Conservation (phyloP, 2,888 invertebrate genomes). For the Anticlea derivata region DNA sequence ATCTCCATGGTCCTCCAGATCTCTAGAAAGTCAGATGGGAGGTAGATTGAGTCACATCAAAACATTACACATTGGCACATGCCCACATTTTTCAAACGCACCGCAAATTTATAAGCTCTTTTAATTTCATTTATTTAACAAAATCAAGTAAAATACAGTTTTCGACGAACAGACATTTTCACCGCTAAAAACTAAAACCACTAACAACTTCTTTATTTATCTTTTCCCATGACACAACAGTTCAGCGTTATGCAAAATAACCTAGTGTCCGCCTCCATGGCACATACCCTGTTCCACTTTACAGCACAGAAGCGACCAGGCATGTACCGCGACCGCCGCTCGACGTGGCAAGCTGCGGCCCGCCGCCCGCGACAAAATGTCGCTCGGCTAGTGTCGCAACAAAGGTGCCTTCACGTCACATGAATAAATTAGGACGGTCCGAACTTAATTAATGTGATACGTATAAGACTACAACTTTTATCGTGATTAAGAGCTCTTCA, state of each 20-base stretch:
- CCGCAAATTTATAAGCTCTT: too few species aligned
- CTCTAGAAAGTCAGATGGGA: too few species aligned
- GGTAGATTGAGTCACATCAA: too few species aligned
- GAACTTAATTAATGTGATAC: constrained; percentile 71
- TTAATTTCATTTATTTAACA: too few species aligned
- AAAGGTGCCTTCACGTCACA: constrained; percentile 58
- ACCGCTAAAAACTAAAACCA: too few species aligned
- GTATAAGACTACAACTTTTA: constrained; percentile 62
- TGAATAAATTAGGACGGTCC: constrained; percentile 75
- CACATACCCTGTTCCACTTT: constrained; percentile 30
- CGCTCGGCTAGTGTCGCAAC: constrained; percentile 50
- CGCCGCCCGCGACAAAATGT: constrained; percentile 49
- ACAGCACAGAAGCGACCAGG: constrained; percentile 16
- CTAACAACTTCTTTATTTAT: background rate
- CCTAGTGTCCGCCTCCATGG: background rate
- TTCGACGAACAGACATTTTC: too few species aligned
- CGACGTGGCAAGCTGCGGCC: constrained; percentile 54
- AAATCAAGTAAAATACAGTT: too few species aligned
- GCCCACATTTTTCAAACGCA: too few species aligned
- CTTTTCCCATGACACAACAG: background rate
- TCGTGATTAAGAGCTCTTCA: constrained; percentile 62
- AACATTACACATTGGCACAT: too few species aligned
- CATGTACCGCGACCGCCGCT: constrained; percentile 35
- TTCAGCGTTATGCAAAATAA: background rate
- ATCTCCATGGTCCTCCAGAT: too few species aligned